Evolutionary conservation across 2,797 vertebrate species (phyloP).

Genomic region (Ciconia nigra): DNA sequence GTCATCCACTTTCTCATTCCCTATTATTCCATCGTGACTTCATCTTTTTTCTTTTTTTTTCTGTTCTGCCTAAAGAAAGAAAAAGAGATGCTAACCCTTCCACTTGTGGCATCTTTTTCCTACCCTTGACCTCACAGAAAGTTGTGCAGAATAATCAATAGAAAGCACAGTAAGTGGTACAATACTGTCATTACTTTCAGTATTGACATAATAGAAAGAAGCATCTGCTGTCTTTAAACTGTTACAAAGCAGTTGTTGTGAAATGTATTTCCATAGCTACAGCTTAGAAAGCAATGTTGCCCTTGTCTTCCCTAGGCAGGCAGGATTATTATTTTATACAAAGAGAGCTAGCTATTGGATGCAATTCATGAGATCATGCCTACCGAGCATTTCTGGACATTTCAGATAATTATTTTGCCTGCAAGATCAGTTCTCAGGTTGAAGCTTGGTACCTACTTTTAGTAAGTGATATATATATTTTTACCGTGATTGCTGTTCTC

Average conservation of each 20-base stretch:
- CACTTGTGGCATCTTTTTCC: background rate
- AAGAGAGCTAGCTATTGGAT: background rate
- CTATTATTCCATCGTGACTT: constrained; percentile 15
- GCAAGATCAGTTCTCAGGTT: background rate
- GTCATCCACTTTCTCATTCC: constrained; percentile 15
- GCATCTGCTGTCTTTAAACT: background rate
- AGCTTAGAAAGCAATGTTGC: background rate
- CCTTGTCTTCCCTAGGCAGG: background rate
- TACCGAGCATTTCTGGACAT: background rate
- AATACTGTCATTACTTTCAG: background rate
- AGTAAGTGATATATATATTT: background rate
- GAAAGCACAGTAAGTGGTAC: background rate
- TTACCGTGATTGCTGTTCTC: background rate
- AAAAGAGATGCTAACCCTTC: background rate
- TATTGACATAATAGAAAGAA: background rate
- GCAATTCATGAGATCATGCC: background rate
- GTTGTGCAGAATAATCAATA: background rate
- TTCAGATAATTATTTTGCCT: background rate
- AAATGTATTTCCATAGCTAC: background rate
- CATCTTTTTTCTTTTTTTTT: background rate
- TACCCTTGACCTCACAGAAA: background rate
- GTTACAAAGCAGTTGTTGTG: background rate
- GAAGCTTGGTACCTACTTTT: background rate
- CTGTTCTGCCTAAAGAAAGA: background rate
- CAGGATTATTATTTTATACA: background rate